Evolutionary conservation across 2,797 vertebrate species (phyloP), one percentile per base, ranked within the genome.

Genomic region (Gila robusta): DNA sequence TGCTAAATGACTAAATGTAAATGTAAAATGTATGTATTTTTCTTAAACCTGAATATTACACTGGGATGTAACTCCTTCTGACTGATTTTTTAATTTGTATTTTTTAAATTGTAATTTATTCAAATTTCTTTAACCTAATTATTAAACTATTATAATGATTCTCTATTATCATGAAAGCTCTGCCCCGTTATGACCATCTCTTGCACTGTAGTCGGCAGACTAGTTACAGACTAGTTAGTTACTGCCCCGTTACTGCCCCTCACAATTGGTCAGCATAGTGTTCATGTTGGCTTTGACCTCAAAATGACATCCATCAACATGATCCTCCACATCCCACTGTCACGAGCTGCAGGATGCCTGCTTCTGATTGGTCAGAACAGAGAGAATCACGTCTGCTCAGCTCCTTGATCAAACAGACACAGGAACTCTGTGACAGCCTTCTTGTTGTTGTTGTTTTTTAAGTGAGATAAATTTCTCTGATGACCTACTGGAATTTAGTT

Each of bases 311-410:
- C 87, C 88, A 64, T 92, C 89, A 88, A 69, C 23, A 26, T 7
- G 44, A 86, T 90, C 83, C 89, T 88, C 86, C 87, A 88, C 88
- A 84, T 86, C 28, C 62, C 73, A 41, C 89, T 92, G 91, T 90
- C 82, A 82, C n/a, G 64, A 32, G 67, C 87, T 81, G 35, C 59
- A 66, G 90, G 56, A 79, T 47, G 35, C 79, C 79, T 81, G 83
- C 71, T 88, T 90, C 88, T 93, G 92, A 94, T 89, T 89, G 79
- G 88, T 82, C 84, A 90, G 91, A 92, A 91, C 93, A 93, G 90
- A 94, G 92, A 82, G 89, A 37, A 88, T 92, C 91, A 87, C 52
- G 79, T 92, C 91, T 87, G 88, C 93, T 94, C 91, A 87, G 78
- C 91, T 90, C 39, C 79, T 79, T 86, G 83, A 91, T 92, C 87